A percentile compares a stretch with the other conserved stretches of the same genome.
These are phyloP conservation scores for Oryctolagus cuniculus DNA, from an alignment of 2,113 vertebrate species.

Conservation along the genomic window DNA sequence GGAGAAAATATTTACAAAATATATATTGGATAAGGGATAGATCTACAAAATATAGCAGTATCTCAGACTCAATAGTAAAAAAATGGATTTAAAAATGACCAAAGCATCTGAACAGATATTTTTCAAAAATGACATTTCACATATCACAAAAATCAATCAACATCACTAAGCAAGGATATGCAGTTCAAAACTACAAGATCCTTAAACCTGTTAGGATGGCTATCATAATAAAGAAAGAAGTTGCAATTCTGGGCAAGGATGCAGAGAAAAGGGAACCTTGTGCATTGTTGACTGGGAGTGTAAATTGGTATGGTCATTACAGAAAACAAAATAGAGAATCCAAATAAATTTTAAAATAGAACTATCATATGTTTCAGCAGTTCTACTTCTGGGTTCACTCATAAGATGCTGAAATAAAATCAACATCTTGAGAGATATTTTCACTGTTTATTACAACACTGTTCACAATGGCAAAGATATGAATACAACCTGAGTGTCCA, in stretches of 20 bases:
- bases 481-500: neutral
- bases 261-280: neutral
- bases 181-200: neutral
- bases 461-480: neutral
- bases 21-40: neutral
- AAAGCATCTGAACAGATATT: neutral
- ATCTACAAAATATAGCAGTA: neutral
- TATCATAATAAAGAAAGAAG: neutral
- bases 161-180: neutral
- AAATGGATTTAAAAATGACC: neutral
- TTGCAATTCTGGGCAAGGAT: neutral
- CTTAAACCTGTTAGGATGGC: neutral
- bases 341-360: neutral
- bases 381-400: neutral
- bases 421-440: neutral
- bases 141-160: neutral
- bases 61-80: neutral
- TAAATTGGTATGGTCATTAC: neutral
- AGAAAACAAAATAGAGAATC: neutral
- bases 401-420: neutral
- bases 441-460: neutral
- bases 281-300: neutral
- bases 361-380: neutral
- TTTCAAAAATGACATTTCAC: neutral
- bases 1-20: neutral